Base-by-base conservation (phyloP, 2,888 invertebrate species). In the Salticus scenicus region DNA sequence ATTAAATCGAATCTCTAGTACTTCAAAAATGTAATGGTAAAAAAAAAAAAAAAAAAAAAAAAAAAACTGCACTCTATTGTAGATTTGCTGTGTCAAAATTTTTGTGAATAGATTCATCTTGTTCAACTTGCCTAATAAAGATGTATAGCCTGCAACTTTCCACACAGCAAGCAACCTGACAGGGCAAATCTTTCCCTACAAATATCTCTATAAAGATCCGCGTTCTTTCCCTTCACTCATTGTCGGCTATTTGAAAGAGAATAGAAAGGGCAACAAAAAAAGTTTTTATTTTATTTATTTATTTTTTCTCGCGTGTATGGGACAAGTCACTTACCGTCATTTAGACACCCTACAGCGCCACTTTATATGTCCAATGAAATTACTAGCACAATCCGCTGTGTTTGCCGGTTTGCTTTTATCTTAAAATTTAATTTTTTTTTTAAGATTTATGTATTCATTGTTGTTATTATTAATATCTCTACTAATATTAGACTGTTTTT, bases 291-390 rank as follows among this genome's bases (percentile, higher is more conserved):
- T 24, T 24, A 57, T 24, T 24, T 24, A 57, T 4, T 57, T 24
- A 57, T 24, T 20, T 24, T 57, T 24, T 57, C 24, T 24, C 57
- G 57, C 57, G 57, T 24, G 57, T 24, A 57, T 7, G 10, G 57
- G 24, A 57, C 57, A 57, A 57, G 57, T 57, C 57, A 57, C 57
- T 57, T 57, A 57, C 24, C 57, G 57, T 57, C 57, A 57, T 57
- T 57, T 57, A 57, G 57, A 24, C 57, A 20, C 24, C 57, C 57
- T 57, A 24, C 57, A 24, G 57, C 20, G 57, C 57, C 57, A 57
- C 57, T 57, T 57, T 57, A 57, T 57, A 8, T 57, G 57, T 57
- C 57, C 57, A 57, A 57, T 57, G 57, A 57, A 57, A 57, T 57
- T 57, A 57, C 57, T 20, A 24, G 5, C 57, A 24, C 57, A 24